These are phyloP conservation scores for Phalera bucephala DNA, from an alignment of 2,888 invertebrate genomes.

Conservation along the genomic window DNA sequence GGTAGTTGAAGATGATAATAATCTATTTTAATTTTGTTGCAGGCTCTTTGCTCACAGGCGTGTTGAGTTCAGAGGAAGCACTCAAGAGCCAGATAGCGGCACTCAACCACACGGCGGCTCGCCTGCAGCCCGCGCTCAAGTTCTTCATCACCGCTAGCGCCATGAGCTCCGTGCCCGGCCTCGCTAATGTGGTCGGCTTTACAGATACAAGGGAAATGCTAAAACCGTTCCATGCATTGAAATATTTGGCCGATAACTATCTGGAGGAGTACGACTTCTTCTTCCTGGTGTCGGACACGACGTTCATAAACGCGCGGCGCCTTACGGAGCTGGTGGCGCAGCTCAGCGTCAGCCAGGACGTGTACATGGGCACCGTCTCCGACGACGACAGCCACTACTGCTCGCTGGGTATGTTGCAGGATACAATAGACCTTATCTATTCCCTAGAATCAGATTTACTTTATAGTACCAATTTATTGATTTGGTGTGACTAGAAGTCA, in stretches of 20 bases:
- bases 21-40: slow-evolving; percentile 7
- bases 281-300: slow-evolving; percentile 92
- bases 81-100: slow-evolving; percentile 91
- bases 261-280: slow-evolving; percentile 96
- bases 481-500: too few relatives aligned
- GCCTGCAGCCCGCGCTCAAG: slow-evolving; percentile 91
- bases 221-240: slow-evolving; percentile 93
- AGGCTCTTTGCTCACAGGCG: slow-evolving; percentile 88
- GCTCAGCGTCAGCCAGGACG: slow-evolving; percentile 92
- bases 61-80: slow-evolving; percentile 90
- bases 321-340: slow-evolving; percentile 87
- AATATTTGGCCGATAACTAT: slow-evolving; percentile 95
- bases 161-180: slow-evolving; percentile 48
- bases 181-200: slow-evolving; percentile 92
- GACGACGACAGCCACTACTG: slow-evolving; percentile 85
- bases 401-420: slow-evolving; percentile 82
- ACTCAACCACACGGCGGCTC: slow-evolving; percentile 94
- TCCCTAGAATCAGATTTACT: too few relatives aligned
- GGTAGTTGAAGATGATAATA: too few relatives aligned
- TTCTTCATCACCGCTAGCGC: slow-evolving; percentile 88
- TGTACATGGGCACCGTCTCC: slow-evolving; percentile 89
- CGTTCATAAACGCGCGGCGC: slow-evolving; percentile 92
- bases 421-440: too few relatives aligned
- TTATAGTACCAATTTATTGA: too few relatives aligned
- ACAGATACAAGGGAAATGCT: slow-evolving; percentile 89